These are phyloP conservation scores for Resseliella maxima DNA, from an alignment of 2,888 invertebrate species.

Conservation along the genomic window DNA sequence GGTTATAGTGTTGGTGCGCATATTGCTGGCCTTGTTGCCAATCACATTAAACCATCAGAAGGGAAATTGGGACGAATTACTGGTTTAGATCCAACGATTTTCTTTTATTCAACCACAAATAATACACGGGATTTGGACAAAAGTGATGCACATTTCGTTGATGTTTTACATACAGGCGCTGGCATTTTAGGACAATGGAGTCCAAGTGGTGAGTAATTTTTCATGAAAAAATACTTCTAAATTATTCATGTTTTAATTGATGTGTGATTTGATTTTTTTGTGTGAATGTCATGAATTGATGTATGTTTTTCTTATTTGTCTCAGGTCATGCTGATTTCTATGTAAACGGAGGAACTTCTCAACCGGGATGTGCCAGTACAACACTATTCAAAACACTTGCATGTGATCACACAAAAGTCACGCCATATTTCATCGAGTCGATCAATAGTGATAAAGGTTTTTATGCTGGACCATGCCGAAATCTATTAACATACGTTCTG, in stretches of 20 bases:
- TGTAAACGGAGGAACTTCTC: conserved; percentile 87
- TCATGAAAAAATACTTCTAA: not conserved
- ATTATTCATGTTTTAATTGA: no score
- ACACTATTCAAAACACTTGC: conserved; percentile 78
- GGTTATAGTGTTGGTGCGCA: conserved; percentile 91
- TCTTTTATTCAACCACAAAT: conserved; percentile 86
- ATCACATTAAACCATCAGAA: conserved; percentile 73
- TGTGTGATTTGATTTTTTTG: no score
- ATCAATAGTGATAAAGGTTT: conserved; percentile 83
- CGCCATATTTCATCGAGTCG: conserved; percentile 90
- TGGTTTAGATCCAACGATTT: conserved; percentile 87
- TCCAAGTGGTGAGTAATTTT: conserved; percentile 69
- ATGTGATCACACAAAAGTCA: conserved; percentile 90
- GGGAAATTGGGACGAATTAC: conserved; percentile 87
- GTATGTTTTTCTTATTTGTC: not conserved
- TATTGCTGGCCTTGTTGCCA: conserved; percentile 80
- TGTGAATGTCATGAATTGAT: not conserved
- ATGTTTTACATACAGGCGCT: conserved; percentile 86
- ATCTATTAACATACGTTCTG: conserved; percentile 83
- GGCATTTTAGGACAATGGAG: conserved; percentile 92
- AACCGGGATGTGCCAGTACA: conserved; percentile 83
- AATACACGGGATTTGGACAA: conserved; percentile 83
- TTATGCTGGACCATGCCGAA: conserved; percentile 87
- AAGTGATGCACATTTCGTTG: conserved; percentile 85
- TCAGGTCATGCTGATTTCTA: conserved; percentile 83